A percentile compares a stretch with the other conserved stretches of the same genome.
These are phyloP conservation scores for Encarsia formosa DNA, from an alignment of 2,888 invertebrate species.

Conservation along the genomic window DNA sequence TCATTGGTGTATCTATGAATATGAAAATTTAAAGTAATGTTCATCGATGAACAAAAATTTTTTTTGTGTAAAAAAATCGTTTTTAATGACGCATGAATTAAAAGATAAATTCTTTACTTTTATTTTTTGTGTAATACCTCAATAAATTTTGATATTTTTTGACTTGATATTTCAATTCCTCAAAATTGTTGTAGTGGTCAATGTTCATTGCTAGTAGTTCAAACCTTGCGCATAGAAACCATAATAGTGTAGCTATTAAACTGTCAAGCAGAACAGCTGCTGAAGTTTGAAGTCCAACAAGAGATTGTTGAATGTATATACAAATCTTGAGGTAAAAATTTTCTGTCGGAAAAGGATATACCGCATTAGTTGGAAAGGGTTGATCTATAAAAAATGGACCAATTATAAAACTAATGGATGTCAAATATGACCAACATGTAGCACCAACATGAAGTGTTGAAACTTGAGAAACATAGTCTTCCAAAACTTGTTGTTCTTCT, in stretches of 20 bases:
- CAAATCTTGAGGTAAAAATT: slow-evolving; percentile 19
- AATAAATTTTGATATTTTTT: slow-evolving; percentile 9
- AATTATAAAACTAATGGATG: slow-evolving; percentile 27
- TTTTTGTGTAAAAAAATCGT: neutral
- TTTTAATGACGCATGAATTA: neutral
- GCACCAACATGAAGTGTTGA: slow-evolving; percentile 21
- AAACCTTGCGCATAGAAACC: slow-evolving; percentile 34
- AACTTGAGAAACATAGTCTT: slow-evolving; percentile 30
- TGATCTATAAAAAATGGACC: slow-evolving; percentile 28
- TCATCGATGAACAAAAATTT: neutral
- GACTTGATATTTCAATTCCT: neutral
- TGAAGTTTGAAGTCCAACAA: slow-evolving; percentile 29
- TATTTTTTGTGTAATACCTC: slow-evolving; percentile 5
- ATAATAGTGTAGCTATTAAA: slow-evolving; percentile 32
- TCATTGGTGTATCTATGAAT: slow-evolving; percentile 25
- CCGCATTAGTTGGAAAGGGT: slow-evolving; percentile 25
- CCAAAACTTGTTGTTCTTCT: slow-evolving; percentile 19
- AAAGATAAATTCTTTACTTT: neutral
- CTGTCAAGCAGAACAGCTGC: slow-evolving; percentile 32
- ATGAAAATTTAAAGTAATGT: too few relatives aligned
- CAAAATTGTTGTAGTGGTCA: neutral
- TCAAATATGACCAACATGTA: slow-evolving; percentile 25
- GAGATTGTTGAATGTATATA: slow-evolving; percentile 32
- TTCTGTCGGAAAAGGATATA: slow-evolving; percentile 30
- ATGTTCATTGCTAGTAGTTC: slow-evolving; percentile 25